phyloP scores from a whole-genome alignment of 2,888 invertebrate species.

The Epinotia bilunana region DNA sequence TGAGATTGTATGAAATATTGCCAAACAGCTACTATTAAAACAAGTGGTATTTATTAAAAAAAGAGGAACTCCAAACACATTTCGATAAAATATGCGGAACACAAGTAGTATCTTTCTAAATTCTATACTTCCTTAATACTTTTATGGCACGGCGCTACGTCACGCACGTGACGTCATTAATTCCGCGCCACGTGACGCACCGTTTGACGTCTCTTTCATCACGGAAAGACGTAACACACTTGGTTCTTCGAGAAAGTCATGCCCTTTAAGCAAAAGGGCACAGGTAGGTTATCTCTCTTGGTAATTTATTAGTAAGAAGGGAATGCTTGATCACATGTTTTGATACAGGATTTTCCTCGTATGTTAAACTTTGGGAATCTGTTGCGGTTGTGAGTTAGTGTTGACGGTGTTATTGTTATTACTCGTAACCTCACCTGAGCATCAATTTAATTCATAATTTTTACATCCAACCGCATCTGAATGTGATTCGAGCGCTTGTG shows the following conservation, averaged over 20 bases:
- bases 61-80: background rate
- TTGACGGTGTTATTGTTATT: too few species aligned
- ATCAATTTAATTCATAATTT: too few species aligned
- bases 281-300: constrained; percentile 3
- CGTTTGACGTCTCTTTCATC: background rate
- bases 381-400: too few species aligned
- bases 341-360: background rate
- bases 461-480: too few species aligned
- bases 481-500: too few species aligned
- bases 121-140: constrained; percentile 2
- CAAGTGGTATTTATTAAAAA: background rate
- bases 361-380: background rate
- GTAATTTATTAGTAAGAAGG: constrained; percentile 7
- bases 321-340: background rate
- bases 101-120: background rate
- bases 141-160: background rate
- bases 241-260: too few species aligned
- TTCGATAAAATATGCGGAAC: too few species aligned
- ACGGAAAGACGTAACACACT: background rate
- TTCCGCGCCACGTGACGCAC: constrained; percentile 33
- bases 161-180: constrained; percentile 35
- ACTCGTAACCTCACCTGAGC: too few species aligned
- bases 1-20: too few species aligned
- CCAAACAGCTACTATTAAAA: too few species aligned
- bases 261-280: too few species aligned